Base-by-base conservation (phyloP, 2,113 vertebrate species). In the Oncorhynchus keta region DNA sequence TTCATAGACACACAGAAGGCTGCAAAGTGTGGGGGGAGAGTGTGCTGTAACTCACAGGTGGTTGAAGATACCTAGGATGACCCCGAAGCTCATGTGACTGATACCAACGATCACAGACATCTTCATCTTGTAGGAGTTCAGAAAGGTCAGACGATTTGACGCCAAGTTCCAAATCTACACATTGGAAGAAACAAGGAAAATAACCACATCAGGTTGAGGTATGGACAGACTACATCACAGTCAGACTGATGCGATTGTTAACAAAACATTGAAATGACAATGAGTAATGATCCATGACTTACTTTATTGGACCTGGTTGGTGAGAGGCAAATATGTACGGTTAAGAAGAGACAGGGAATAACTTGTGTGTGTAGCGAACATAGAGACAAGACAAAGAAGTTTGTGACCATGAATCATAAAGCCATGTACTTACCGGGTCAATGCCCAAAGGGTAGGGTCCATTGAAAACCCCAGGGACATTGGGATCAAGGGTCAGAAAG, bases 81-180 rank as follows among this genome's bases (percentile, higher is more conserved):
- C 93, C 30, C 97, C 98, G 80, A 99, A 99, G 2, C 91, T 95
- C 97, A 99, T 99, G 87, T 99, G 98, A 79, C 92, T 73, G 76
- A 99, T 86, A 55, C 98, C 98, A 77, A 99, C 70, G 84, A 98
- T 99, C 81, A 99, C 95, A 5, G 98, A 99, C 98, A 99, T 99
- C 91, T 99, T 99, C 98, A 99, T 99, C 85, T 99, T 99, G 83
- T 97, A 99, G 28, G 98, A 99, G 89, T 99, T 99, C 16, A 99
- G 90, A 86, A 99, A 99, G 55, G 94, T 96, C 76, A 99, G 97
- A 1, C 95, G 95, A 78, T 99, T 99, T 67, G 89, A 89, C 59
- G 98, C 97, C 86, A 99, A 89, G 90, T 97, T 99, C 98, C 98
- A 99, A 61, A 99, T 97, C 98, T 93, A 70, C 57, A 75, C 57